Conservation (phyloP, 2,888 invertebrate genomes). For the Atherix ibis region DNA sequence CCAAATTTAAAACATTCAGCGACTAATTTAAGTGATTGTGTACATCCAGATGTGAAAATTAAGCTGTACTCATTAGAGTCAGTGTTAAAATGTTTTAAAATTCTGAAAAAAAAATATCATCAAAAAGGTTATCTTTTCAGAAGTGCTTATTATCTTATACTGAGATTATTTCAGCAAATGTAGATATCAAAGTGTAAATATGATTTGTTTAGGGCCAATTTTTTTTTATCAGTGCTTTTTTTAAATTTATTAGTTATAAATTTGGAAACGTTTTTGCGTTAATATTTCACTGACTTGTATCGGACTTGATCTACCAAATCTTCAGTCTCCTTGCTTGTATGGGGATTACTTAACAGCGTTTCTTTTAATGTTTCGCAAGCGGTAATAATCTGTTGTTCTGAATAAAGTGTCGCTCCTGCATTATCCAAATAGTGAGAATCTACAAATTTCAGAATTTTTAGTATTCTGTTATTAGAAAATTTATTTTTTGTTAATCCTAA, state of each 20-base stretch:
- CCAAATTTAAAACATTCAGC: slow-evolving; percentile 63
- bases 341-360: slow-evolving; percentile 83
- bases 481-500: too few relatives aligned
- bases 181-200: too few relatives aligned
- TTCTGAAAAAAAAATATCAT: slow-evolving; percentile 34
- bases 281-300: slow-evolving; percentile 39
- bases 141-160: too few relatives aligned
- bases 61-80: slow-evolving; percentile 64
- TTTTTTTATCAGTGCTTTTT: too few relatives aligned
- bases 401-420: slow-evolving; percentile 72
- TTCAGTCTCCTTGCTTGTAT: slow-evolving; percentile 66
- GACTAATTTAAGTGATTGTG: slow-evolving; percentile 66
- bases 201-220: too few relatives aligned
- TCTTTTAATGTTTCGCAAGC: slow-evolving; percentile 46
- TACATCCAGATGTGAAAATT: slow-evolving; percentile 91
- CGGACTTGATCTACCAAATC: slow-evolving; percentile 75
- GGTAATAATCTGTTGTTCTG: slow-evolving; percentile 52
- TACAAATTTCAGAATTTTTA: too few relatives aligned
- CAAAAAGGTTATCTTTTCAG: too few relatives aligned
- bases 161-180: neutral
- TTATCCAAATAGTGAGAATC: slow-evolving; percentile 74
- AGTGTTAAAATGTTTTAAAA: slow-evolving; percentile 75
- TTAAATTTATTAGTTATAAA: too few relatives aligned
- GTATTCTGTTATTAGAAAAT: too few relatives aligned
- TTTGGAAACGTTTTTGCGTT: neutral